Evolutionary conservation across 2,888 invertebrate species (phyloP).

Genomic region (Harmothoe impar): DNA sequence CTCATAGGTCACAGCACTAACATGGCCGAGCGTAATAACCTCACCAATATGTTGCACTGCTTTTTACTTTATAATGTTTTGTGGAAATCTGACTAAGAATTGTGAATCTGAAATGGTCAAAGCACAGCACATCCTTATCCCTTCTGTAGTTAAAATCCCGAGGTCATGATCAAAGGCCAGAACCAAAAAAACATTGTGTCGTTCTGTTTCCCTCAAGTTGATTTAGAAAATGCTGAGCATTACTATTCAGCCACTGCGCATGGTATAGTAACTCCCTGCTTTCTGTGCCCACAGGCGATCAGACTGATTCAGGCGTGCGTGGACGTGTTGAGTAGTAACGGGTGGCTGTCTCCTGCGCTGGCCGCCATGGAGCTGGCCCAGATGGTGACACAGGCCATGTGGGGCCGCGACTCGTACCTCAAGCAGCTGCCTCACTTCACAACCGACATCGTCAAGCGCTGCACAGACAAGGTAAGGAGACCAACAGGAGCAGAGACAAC

Average conservation of each 20-base stretch:
- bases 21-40: neutral
- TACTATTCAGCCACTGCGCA: too few relatives aligned
- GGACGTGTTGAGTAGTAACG: slow-evolving; percentile 95
- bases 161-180: too few relatives aligned
- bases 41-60: neutral
- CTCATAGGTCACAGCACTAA: too few relatives aligned
- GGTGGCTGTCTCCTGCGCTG: slow-evolving; percentile 98
- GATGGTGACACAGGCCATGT: slow-evolving; percentile 99
- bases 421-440: slow-evolving; percentile 98
- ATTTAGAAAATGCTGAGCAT: too few relatives aligned
- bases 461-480: slow-evolving; percentile 90
- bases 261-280: too few relatives aligned
- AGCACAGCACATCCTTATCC: too few relatives aligned
- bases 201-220: too few relatives aligned
- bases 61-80: too few relatives aligned
- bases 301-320: slow-evolving; percentile 90
- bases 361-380: slow-evolving; percentile 99
- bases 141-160: too few relatives aligned
- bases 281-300: slow-evolving; percentile 74
- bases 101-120: too few relatives aligned
- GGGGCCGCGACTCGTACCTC: slow-evolving; percentile 98
- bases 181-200: too few relatives aligned
- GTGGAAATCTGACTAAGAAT: too few relatives aligned
- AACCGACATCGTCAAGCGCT: slow-evolving; percentile 93
- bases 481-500: neutral